phyloP scores from a whole-genome alignment of 2,888 invertebrate species.

The Pollenia griseotomentosa region DNA sequence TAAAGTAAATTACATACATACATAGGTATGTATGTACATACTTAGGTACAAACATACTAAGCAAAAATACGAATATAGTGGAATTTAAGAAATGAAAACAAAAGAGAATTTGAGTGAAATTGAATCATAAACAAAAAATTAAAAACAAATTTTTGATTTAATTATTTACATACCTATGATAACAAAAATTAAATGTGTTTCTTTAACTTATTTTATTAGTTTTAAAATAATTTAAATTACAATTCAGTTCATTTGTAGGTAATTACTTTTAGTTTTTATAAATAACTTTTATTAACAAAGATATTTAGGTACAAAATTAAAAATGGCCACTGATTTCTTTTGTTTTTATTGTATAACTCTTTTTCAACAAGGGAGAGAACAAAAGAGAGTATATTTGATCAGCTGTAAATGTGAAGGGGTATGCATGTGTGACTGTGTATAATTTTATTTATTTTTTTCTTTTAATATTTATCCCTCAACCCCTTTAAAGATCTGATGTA shows the following conservation, averaged over 20 bases:
- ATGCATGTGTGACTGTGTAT: neutral
- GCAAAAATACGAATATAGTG: neutral
- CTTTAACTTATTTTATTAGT: neutral
- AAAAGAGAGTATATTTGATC: slow-evolving; percentile 1
- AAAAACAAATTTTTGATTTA: too few relatives aligned
- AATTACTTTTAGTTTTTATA: neutral
- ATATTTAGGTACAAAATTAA: neutral
- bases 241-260: neutral
- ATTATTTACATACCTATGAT: neutral
- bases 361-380: neutral
- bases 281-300: neutral
- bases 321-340: slow-evolving; percentile 41
- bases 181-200: neutral
- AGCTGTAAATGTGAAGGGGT: slow-evolving; percentile 23
- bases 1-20: neutral
- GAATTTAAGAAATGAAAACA: too few relatives aligned
- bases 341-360: slow-evolving; percentile 20
- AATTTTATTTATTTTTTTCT: slow-evolving; percentile 1
- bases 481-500: slow-evolving; percentile 22
- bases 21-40: too few relatives aligned
- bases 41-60: too few relatives aligned
- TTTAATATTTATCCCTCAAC: neutral
- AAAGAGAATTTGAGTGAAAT: too few relatives aligned
- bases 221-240: neutral
- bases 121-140: too few relatives aligned